Conservation (phyloP, 2,113 vertebrate species). For the Marcusenius ussheri region DNA sequence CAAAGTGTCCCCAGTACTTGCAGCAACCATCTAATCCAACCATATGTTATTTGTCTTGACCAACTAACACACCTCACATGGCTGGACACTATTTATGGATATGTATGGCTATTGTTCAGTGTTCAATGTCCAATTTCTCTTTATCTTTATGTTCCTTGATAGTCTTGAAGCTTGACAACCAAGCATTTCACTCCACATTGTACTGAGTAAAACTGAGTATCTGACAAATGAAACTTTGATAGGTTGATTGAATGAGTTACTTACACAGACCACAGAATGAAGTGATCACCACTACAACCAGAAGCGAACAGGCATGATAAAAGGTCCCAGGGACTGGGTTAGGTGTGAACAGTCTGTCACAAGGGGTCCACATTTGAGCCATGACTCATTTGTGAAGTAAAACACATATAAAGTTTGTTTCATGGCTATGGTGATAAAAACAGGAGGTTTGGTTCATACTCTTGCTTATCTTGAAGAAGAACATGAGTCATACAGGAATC, state of each 20-base stretch:
- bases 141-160: neutral
- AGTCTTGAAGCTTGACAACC: neutral
- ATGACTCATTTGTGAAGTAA: neutral
- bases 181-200: neutral
- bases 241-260: neutral
- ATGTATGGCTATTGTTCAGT: neutral
- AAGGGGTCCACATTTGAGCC: neutral
- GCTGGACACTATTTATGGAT: neutral
- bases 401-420: neutral
- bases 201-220: neutral
- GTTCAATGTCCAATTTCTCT: neutral
- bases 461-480: neutral
- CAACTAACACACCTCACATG: neutral
- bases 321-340: neutral
- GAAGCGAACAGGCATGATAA: neutral
- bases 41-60: neutral
- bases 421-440: neutral
- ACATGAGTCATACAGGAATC: neutral
- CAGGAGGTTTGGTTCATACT: neutral
- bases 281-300: neutral
- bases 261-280: neutral
- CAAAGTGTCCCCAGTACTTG: neutral
- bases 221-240: neutral
- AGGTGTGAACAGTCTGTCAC: neutral
- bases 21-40: neutral